phyloP scores from a whole-genome alignment of 2,888 invertebrate species.

The Epicampocera succincta region DNA sequence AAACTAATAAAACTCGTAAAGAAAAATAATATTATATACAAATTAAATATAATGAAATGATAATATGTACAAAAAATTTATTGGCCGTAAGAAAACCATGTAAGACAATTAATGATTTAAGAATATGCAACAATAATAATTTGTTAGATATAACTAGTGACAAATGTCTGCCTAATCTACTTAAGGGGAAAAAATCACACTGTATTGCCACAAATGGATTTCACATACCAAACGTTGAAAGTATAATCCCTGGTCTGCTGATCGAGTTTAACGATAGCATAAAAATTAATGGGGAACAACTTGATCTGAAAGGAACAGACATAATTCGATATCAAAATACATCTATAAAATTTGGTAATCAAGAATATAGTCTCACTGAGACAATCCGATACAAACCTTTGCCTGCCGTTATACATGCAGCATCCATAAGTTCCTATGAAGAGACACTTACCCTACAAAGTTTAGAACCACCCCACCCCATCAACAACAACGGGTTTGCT shows the following conservation, averaged over 20 bases:
- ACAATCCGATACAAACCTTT: constrained; percentile 20
- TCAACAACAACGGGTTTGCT: too few species aligned
- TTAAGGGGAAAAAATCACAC: constrained; percentile 19
- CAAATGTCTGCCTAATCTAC: constrained; percentile 16
- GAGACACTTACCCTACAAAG: constrained; percentile 13
- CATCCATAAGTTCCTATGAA: not conserved
- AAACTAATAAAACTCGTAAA: constrained; percentile 22
- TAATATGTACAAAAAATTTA: too few species aligned
- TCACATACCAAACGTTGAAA: constrained; percentile 20
- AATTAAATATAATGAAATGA: constrained; percentile 13
- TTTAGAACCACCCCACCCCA: not conserved
- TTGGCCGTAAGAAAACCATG: constrained; percentile 6
- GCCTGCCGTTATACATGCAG: constrained; percentile 7
- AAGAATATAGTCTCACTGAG: too few species aligned
- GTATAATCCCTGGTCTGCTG: constrained; percentile 11
- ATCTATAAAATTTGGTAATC: not conserved
- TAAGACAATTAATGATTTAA: constrained; percentile 20
- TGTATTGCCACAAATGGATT: constrained; percentile 20
- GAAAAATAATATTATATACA: constrained; percentile 11
- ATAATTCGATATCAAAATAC: constrained; percentile 14
- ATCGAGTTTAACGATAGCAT: not conserved
- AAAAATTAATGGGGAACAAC: constrained; percentile 7
- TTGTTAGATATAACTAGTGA: constrained; percentile 14
- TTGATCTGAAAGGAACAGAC: constrained; percentile 12
- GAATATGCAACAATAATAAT: constrained; percentile 15